Conservation (phyloP, 2,888 invertebrate genomes). For the Zeuzera pyrina region DNA sequence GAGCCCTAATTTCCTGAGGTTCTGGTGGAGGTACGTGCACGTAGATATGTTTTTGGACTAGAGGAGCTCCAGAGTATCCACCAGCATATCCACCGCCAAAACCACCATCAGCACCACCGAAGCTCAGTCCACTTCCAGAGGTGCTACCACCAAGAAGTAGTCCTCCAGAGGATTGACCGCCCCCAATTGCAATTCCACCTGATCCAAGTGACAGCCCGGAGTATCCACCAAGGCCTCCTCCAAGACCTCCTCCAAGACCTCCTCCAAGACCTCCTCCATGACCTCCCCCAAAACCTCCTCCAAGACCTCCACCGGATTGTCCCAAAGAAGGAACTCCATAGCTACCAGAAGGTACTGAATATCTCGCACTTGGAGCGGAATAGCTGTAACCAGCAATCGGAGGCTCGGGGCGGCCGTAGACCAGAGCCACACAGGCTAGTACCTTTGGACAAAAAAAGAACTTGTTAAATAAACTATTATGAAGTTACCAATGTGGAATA, state of each 20-base stretch:
- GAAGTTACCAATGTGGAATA: too few relatives aligned
- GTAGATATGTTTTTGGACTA: constrained; percentile 90
- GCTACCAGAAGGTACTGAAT: constrained; percentile 36
- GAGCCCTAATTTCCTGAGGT: constrained; percentile 79
- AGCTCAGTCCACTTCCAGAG: constrained; percentile 23
- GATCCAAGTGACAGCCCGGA: constrained; percentile 21
- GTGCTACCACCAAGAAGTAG: constrained; percentile 33
- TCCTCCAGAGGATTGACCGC: constrained; percentile 19
- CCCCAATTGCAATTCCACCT: constrained; percentile 20
- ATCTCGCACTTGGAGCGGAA: constrained; percentile 43
- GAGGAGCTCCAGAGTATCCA: constrained; percentile 69
- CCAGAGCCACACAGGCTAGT: constrained; percentile 63
- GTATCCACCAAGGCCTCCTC: constrained; percentile 27
- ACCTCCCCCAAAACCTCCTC: constrained; percentile 38
- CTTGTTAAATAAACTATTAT: too few relatives aligned
- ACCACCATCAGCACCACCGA: constrained; percentile 42
- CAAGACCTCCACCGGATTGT: constrained; percentile 25
- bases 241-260: constrained; percentile 37
- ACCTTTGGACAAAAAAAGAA: constrained; percentile 30
- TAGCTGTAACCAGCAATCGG: constrained; percentile 67
- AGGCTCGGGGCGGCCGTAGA: constrained; percentile 63
- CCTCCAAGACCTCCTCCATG: constrained; percentile 39
- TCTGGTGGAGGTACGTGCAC: constrained; percentile 93
- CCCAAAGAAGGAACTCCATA: constrained; percentile 33
- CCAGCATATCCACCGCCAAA: constrained; percentile 56